Evolutionary conservation across 2,888 invertebrate species (phyloP), one percentile per base, ranked within the genome.

Genomic region (Chydorus sphaericus): DNA sequence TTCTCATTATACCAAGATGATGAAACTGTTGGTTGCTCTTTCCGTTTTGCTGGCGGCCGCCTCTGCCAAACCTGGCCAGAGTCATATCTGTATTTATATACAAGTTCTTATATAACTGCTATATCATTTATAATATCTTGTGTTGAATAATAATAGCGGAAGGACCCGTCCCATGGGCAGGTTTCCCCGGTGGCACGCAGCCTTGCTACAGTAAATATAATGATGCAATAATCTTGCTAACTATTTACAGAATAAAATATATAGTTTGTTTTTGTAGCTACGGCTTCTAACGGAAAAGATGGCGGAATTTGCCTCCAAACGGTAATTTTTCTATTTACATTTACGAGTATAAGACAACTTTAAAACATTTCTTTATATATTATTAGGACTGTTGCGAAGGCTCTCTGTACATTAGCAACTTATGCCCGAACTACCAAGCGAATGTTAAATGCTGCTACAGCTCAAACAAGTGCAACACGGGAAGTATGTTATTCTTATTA

Each of bases 391-490:
- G 58, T 26, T 58, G 58, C 36, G 58, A 36, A n/a, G 58, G 57
- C 6, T 29, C 48, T 11, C 28, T 30, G 30, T 58, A 57, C 57
- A 48, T 58, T 26, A 44, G 48, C 31, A 58, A 58, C 58, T 26
- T 58, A 23, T 58, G 58, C 16, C 57, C 58, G 14, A 29, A 51
- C 48, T 58, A 58, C 30, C 49, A 59, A 7, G 18, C 14, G 7
- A 30, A 58, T 16, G 54, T 59, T 4, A 52, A 38, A 33, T 60
- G 60, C 52, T 60, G 60, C 38, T 60, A 57, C 38, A 60, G 59
- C 18, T 36, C 23, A 18, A 60, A 60, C 55, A 37, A 23, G 6
- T 60, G 60, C 52, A 52, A 48, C 16, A 18, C 54, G 5, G 26
- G 59, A 28, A 52, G 57, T 58, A 54, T 53, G 52, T 53, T 14